Conservation (phyloP, 2,888 invertebrate genomes). For the Ochropleura leucogaster region DNA sequence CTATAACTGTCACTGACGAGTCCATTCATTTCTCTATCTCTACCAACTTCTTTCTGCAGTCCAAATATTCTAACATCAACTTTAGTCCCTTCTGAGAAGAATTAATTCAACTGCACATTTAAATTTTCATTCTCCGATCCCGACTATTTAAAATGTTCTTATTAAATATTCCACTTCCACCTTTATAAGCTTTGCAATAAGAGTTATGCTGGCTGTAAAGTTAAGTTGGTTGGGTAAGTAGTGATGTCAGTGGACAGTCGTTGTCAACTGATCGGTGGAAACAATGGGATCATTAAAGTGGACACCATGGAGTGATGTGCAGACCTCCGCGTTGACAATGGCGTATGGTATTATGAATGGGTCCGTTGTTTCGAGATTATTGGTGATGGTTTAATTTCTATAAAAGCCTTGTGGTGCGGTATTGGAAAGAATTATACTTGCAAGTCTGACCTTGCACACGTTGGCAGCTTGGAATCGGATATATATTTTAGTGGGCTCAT, state of each 20-base stretch:
- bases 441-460: background rate
- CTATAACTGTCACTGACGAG: constrained; percentile 82
- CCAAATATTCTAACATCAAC: constrained; percentile 62
- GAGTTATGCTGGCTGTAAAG: constrained; percentile 34
- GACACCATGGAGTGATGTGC: constrained; percentile 83
- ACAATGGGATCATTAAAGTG: constrained; percentile 89
- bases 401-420: constrained; percentile 45
- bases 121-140: constrained; percentile 38
- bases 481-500: background rate
- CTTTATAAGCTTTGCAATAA: constrained; percentile 48
- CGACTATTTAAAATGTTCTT: constrained; percentile 12
- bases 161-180: constrained; percentile 30
- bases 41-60: constrained; percentile 56
- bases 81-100: constrained; percentile 66
- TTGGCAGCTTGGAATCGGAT: background rate
- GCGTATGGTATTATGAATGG: constrained; percentile 73
- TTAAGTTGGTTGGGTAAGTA: constrained; percentile 62
- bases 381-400: constrained; percentile 54
- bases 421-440: constrained; percentile 32
- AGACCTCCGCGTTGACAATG: constrained; percentile 84
- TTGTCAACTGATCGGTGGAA: constrained; percentile 78
- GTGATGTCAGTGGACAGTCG: constrained; percentile 83
- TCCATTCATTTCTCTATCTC: constrained; percentile 81
- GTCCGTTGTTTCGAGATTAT: constrained; percentile 57
- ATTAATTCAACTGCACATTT: constrained; percentile 28